Percentiles rank a stretch among this genome's conserved stretches.
Conservation (phyloP, 2,797 vertebrate genomes). For the Oryzias sinensis region DNA sequence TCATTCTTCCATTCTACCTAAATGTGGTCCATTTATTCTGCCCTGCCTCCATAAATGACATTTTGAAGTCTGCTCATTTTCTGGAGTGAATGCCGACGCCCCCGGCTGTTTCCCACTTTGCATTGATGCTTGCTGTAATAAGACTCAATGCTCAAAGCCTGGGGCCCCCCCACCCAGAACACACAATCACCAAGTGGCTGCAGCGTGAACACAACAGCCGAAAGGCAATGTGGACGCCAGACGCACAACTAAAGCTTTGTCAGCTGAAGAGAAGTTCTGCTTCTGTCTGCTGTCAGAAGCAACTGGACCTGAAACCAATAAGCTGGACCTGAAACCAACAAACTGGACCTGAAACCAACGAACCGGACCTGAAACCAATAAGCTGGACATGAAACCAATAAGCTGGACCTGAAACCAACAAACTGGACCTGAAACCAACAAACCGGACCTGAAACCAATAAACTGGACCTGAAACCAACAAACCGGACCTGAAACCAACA, state of each 20-base stretch:
- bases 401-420: too few species aligned
- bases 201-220: conserved; percentile 58
- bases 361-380: too few species aligned
- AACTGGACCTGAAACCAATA: not conserved
- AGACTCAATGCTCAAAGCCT: conserved; percentile 61
- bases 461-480: too few species aligned
- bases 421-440: too few species aligned
- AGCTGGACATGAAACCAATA: too few species aligned
- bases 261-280: conserved; percentile 44
- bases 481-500: too few species aligned
- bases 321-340: too few species aligned
- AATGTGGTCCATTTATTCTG: conserved; percentile 47
- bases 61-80: conserved; percentile 45
- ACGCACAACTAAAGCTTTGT: conserved; percentile 32
- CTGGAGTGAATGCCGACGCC: not conserved
- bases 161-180: conserved; percentile 53
- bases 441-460: too few species aligned
- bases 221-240: conserved; percentile 52
- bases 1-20: conserved; percentile 8
- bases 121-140: conserved; percentile 65
- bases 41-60: conserved; percentile 57
- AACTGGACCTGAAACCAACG: too few species aligned
- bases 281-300: conserved; percentile 38
- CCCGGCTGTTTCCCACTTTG: conserved; percentile 56
- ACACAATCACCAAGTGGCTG: conserved; percentile 33